These are phyloP conservation scores for Luperina nickerlii DNA, from an alignment of 2,888 invertebrate genomes.

Conservation along the genomic window DNA sequence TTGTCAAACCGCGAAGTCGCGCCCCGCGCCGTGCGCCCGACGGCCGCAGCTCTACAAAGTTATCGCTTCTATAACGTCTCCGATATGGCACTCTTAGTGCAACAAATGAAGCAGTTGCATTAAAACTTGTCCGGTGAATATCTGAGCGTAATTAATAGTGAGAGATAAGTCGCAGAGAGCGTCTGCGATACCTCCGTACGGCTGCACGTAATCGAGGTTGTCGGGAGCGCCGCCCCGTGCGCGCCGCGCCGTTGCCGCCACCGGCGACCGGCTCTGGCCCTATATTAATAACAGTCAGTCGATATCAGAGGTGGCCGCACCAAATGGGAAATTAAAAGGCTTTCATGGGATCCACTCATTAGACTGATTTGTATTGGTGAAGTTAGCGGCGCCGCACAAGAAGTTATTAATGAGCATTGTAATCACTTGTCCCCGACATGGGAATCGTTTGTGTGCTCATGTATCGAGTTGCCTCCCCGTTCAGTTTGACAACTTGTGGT, in stretches of 20 bases:
- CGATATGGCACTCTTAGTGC: constrained; percentile 87
- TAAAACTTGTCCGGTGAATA: constrained; percentile 89
- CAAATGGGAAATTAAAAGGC: constrained; percentile 90
- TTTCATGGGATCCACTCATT: constrained; percentile 88
- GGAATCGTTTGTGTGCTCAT: constrained; percentile 81
- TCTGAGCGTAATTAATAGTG: constrained; percentile 89
- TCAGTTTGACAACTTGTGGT: constrained; percentile 73
- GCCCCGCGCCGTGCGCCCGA: constrained; percentile 55
- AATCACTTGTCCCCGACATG: constrained; percentile 82
- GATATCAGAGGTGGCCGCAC: constrained; percentile 87
- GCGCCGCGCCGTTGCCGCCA: constrained; percentile 34
- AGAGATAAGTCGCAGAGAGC: constrained; percentile 86
- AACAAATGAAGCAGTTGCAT: constrained; percentile 90
- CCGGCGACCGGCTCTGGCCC: constrained; percentile 79
- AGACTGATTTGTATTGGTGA: constrained; percentile 86
- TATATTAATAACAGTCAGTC: constrained; percentile 88
- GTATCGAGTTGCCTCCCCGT: constrained; percentile 75
- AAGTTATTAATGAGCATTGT: constrained; percentile 86
- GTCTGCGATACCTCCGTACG: constrained; percentile 80
- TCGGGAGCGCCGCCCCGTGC: constrained; percentile 81
- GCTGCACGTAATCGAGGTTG: constrained; percentile 82
- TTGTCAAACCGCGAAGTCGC: constrained; percentile 66
- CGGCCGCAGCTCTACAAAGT: constrained; percentile 83
- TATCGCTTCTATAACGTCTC: constrained; percentile 84
- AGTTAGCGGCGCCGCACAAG: constrained; percentile 84